These are phyloP conservation scores for Trachythela sp. DNA, from an alignment of 64 coral and sea anemone species.

Conservation along the genomic window DNA sequence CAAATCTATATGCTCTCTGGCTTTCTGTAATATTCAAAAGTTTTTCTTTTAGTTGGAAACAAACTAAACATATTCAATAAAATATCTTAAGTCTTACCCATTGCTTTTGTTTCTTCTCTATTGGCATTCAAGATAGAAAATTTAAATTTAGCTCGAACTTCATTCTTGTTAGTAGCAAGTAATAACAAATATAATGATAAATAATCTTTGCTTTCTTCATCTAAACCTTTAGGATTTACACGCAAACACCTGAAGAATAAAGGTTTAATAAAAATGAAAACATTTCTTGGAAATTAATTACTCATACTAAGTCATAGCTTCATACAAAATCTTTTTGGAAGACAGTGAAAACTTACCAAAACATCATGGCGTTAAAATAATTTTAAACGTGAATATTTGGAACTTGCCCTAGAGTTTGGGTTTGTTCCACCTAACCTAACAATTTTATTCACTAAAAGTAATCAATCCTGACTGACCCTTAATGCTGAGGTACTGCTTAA, in stretches of 20 bases:
- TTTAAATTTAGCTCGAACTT: slow-evolving; percentile 99
- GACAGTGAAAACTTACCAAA: too few relatives aligned
- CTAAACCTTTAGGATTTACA: slow-evolving; percentile 92
- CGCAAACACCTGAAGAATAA: slow-evolving; percentile 69
- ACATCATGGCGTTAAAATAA: too few relatives aligned
- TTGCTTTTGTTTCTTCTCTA: slow-evolving; percentile 98
- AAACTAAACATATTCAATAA: background rate
- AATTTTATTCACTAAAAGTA: too few relatives aligned
- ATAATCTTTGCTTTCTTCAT: slow-evolving; percentile 99
- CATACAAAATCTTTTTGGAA: too few relatives aligned
- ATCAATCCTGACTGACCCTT: too few relatives aligned
- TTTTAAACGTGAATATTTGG: too few relatives aligned
- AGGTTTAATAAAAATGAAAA: background rate
- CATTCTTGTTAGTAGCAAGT: slow-evolving; percentile 90
- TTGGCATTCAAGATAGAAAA: slow-evolving; percentile 99
- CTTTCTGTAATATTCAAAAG: slow-evolving; percentile 61
- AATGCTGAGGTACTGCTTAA: too few relatives aligned
- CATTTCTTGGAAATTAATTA: too few relatives aligned
- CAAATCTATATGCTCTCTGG: slow-evolving; percentile 98
- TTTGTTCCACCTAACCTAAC: too few relatives aligned
- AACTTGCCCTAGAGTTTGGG: too few relatives aligned
- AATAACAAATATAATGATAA: slow-evolving; percentile 85
- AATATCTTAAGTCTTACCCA: slow-evolving; percentile 52
- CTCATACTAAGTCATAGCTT: too few relatives aligned
- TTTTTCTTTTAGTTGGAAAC: background rate